Base-by-base conservation (phyloP, 1,140 invertebrate species). In the Drosophila kepulauana region DNA sequence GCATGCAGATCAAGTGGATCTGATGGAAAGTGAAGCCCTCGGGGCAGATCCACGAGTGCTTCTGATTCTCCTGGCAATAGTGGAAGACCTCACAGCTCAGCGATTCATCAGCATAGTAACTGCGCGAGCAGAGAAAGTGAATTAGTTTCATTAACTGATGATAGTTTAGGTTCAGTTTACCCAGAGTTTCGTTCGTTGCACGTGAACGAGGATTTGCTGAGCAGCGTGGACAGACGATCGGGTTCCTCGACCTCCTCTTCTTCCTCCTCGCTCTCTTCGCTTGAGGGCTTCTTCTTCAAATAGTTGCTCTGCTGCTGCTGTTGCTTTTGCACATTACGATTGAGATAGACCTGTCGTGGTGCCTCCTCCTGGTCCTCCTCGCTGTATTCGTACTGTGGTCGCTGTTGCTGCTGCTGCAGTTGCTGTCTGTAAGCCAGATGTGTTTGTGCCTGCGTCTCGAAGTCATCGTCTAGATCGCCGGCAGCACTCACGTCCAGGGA, bases 1-100 rank as follows among this genome's bases (percentile, higher is more conserved):
- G 97, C 96, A 98, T 98, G 91, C 98, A 98, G 87, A 98, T 98
- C 49, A 98, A 92, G 90, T 98, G 97, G 15, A 98, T 97, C 95
- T 98, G 97, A 88, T 98, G 97, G 95, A 98, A 98, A 49, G 96
- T 96, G 87, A 98, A 98, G 74, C 97, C 97, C 82, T 97, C 97
- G 0, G 97, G 97, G 86, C 98, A 98, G 78, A 98, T 96, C 97
- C 97, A 98, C 0, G 97, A 98, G 91, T 98, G 97, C 81, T 96
- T 97, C 10, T 96, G 96, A 74, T 96, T 97, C 67, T 97, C 97
- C 84, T 98, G 97, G 91, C 98, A 98, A 92, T 98, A 98, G 92
- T 98, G 98, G 95, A 98, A 98, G 0, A 98, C 97, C 92, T 98
- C 97, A 87, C 97, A 98, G 81, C 96, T 95, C 20, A 98, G 94